Percentiles rank a stretch among this genome's conserved stretches.
Conservation (phyloP, 23 tunicate species). For the Styela plicata region DNA sequence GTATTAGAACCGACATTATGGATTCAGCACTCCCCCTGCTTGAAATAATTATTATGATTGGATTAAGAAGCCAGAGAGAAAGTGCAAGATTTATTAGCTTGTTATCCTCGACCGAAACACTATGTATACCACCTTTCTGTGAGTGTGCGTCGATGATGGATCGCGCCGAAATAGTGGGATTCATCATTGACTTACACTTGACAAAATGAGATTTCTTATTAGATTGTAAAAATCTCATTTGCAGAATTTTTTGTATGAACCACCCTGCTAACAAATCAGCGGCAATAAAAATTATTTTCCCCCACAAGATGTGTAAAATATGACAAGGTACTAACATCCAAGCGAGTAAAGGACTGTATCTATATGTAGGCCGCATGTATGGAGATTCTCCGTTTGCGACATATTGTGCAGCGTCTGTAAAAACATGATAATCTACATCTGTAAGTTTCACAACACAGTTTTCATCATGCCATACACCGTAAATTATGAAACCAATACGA, state of each 20-base stretch:
- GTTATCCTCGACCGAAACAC: neutral
- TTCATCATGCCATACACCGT: slow-evolving; percentile 81
- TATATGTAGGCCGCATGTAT: slow-evolving; percentile 74
- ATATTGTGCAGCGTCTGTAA: slow-evolving; percentile 83
- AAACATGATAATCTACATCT: slow-evolving; percentile 96
- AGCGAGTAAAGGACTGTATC: slow-evolving; percentile 88
- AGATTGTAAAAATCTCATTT: too few species aligned
- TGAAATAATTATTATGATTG: slow-evolving; percentile 72
- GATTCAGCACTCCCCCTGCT: slow-evolving; percentile 98
- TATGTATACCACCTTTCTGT: too few species aligned
- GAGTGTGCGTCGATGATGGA: too few species aligned
- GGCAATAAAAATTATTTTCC: slow-evolving; percentile 69
- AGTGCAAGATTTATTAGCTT: slow-evolving; percentile 32
- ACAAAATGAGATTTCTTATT: too few species aligned
- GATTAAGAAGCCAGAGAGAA: slow-evolving; percentile 78
- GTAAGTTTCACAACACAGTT: slow-evolving; percentile 76
- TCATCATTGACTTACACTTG: too few species aligned
- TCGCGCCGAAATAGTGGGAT: too few species aligned
- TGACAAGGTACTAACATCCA: slow-evolving; percentile 70
- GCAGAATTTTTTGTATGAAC: slow-evolving; percentile 35
- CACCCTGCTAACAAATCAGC: slow-evolving; percentile 56
- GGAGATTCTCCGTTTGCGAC: slow-evolving; percentile 70
- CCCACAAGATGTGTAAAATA: slow-evolving; percentile 47
- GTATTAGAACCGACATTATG: slow-evolving; percentile 51
- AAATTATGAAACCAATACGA: slow-evolving; percentile 39